Evolutionary conservation across 2,797 vertebrate species (phyloP).

Genomic region (Fratercula arctica): DNA sequence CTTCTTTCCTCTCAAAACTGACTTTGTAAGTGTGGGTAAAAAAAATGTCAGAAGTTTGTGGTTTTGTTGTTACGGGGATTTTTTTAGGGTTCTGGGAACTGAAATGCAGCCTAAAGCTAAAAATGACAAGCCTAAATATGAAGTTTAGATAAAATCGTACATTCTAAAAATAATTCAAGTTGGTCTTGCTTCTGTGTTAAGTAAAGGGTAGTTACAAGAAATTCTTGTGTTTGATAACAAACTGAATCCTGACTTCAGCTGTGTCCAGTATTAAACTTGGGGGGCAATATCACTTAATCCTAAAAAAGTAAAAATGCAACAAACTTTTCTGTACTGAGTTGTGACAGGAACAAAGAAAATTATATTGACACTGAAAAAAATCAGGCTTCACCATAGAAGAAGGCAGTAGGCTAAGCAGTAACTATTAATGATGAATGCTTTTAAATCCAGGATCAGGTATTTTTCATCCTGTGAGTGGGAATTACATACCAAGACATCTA

Average conservation of each 20-base stretch:
- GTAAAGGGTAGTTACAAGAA: not conserved
- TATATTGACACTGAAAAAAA: not conserved
- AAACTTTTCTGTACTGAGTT: not conserved
- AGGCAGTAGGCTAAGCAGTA: not conserved
- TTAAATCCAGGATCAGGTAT: not conserved
- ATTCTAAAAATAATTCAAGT: conserved; percentile 32
- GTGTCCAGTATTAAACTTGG: not conserved
- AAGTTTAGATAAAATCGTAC: not conserved
- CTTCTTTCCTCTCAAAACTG: not conserved
- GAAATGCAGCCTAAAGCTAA: not conserved
- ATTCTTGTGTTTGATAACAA: not conserved
- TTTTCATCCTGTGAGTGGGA: not conserved
- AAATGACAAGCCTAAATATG: not conserved
- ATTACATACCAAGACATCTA: not conserved
- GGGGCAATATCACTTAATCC: not conserved
- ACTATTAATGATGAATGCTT: not conserved
- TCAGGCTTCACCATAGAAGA: not conserved
- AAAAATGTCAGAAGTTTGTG: not conserved
- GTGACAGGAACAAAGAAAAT: not conserved
- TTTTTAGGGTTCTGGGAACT: conserved; percentile 10
- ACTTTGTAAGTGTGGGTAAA: not conserved
- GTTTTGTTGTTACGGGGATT: not conserved
- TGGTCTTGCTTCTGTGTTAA: not conserved
- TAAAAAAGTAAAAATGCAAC: not conserved
- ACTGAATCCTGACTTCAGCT: not conserved